Base-by-base conservation (phyloP, 2,113 vertebrate genomes). In the Cinclus cinclus region DNA sequence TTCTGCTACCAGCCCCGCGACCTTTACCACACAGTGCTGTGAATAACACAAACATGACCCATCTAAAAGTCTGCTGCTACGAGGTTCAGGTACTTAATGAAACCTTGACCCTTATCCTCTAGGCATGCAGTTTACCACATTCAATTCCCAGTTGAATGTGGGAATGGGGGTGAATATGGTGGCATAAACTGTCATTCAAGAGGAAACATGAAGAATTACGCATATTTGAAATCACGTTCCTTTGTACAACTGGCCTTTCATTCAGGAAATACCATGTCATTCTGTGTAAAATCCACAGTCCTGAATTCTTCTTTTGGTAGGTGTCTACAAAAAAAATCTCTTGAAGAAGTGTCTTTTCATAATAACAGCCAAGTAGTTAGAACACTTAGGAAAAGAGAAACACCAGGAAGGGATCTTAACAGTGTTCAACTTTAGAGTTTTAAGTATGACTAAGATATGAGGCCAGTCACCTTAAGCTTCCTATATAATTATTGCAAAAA, bases 401-500 rank as follows among this genome's bases (percentile, higher is more conserved):
- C 23, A 37, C 20, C 46, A 60, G 33, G 63, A 70, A 84, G 23
- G 9, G 46, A 50, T n/a, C 27, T 69, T 73, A 83, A 52, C 8
- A 73, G 10, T 12, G 8, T 68, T 86, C 49, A 76, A 18, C 30
- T 52, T 75, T 6, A 62, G 47, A 52, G 27, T 65, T 92, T 63
- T 64, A 73, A 76, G 16, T 27, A 80, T 91, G 77, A 87, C 63
- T 76, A 80, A 91, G 71, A 74, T 60, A 83, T 33, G 16, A 89
- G 41, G 10, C 41, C n/a, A 89, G 33, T 80, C 77, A 83, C 35
- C 62, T 96, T 80, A 77, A 68, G 13, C 23, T 87, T 80, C 68
- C 59, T 73, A 15, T 62, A 30, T 60, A 95, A 76, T 89, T 92
- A 89, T 22, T 69, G 16, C 20, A 76, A 83, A 96, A 94, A 89